Evolutionary conservation across 2,888 invertebrate species (phyloP).

Genomic region (Branchipolynoe longqiensis): DNA sequence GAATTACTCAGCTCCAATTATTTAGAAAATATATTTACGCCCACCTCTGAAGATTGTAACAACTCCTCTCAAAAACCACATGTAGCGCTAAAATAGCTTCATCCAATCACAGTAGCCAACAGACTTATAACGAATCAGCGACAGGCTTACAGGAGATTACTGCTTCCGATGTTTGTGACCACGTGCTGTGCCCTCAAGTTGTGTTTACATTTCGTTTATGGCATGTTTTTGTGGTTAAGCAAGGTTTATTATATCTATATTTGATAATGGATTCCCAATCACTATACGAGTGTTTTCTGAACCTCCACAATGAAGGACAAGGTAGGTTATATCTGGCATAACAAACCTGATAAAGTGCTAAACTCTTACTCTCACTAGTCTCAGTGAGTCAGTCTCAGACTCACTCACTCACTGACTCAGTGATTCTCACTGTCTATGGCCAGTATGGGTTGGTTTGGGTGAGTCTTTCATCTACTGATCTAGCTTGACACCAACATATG

Average conservation of each 20-base stretch:
- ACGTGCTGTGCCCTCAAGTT: neutral
- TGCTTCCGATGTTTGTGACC: neutral
- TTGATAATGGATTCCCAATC: neutral
- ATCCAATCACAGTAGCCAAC: neutral
- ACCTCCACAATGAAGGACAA: neutral
- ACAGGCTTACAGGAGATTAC: neutral
- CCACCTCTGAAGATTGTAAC: too few relatives aligned
- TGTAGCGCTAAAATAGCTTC: too few relatives aligned
- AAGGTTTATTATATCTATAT: neutral
- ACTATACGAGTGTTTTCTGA: conserved; percentile 6
- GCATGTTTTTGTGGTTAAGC: neutral
- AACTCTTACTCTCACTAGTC: neutral
- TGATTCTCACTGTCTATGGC: neutral
- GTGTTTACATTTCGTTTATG: conserved; percentile 3
- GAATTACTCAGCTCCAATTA: too few relatives aligned
- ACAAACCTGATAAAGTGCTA: neutral
- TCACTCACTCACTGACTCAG: too few relatives aligned
- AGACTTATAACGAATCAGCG: neutral
- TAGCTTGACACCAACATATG: too few relatives aligned
- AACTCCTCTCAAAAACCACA: too few relatives aligned
- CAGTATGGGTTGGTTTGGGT: neutral
- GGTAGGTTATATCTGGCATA: conserved; percentile 16
- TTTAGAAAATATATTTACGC: too few relatives aligned
- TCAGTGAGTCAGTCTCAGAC: too few relatives aligned
- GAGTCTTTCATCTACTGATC: too few relatives aligned